Evolutionary conservation across 2,888 invertebrate species (phyloP).

Genomic region (Eustalomyia histrio): DNA sequence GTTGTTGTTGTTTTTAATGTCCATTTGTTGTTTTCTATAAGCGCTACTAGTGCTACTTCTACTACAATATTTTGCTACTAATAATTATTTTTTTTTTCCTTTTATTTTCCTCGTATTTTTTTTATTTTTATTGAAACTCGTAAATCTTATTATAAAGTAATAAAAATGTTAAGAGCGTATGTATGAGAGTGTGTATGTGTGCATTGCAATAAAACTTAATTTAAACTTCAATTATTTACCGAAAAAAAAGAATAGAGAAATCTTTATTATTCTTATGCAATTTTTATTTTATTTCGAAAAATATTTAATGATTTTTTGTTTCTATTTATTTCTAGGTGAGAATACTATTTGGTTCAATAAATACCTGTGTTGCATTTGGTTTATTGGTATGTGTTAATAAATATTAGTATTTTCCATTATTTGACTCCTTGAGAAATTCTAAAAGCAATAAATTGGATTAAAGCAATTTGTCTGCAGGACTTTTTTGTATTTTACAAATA

Average conservation of each 20-base stretch:
- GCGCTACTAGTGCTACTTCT: too few species aligned
- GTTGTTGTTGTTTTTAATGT: too few species aligned
- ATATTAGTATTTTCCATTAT: neutral
- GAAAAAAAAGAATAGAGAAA: neutral
- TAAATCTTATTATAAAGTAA: constrained; percentile 34
- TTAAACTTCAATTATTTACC: neutral
- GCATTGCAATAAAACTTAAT: neutral
- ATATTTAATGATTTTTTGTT: neutral
- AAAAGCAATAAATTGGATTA: too few species aligned
- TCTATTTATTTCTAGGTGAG: neutral
- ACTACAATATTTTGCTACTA: too few species aligned
- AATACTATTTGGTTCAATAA: neutral
- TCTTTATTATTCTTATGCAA: neutral
- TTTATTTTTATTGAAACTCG: constrained; percentile 16
- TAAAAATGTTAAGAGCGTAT: neutral
- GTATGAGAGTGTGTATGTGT: neutral
- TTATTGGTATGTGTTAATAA: neutral
- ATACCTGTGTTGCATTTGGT: neutral
- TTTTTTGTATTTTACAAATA: too few species aligned
- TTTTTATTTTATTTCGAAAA: neutral
- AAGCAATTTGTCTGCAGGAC: too few species aligned
- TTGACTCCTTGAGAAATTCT: too few species aligned
- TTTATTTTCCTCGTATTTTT: neutral
- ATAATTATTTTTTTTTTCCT: too few species aligned
- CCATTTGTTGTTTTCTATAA: too few species aligned